Conservation (phyloP, 2,113 vertebrate species). For the Puntigrus tetrazona region DNA sequence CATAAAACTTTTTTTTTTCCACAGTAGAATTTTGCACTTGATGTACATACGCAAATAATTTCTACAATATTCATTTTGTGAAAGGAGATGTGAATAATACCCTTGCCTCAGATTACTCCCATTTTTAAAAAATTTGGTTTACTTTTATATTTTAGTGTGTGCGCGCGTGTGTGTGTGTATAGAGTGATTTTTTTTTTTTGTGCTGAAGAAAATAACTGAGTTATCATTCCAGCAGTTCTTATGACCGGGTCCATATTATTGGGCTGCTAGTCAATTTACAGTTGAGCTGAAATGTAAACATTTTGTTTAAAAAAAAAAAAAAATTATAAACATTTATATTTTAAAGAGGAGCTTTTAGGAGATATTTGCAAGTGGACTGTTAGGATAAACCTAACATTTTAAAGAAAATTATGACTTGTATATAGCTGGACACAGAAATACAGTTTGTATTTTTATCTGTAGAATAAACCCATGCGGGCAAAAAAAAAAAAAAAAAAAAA, state of each 20-base stretch:
- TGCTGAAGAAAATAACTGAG: background rate
- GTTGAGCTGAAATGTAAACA: conserved; percentile 30
- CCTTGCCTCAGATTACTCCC: conserved; percentile 1
- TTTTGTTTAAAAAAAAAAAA: no score
- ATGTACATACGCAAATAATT: conserved; percentile 36
- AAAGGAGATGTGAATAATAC: conserved; percentile 16
- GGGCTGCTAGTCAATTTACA: conserved; percentile 21
- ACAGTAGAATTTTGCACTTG: conserved; percentile 26
- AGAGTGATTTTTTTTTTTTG: conserved; percentile 47
- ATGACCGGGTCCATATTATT: conserved; percentile 1
- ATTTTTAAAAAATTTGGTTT: conserved; percentile 4
- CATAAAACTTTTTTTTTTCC: background rate
- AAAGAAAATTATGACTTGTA: conserved; percentile 47
- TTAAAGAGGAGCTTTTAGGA: conserved; percentile 29
- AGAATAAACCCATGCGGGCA: conserved; percentile 26
- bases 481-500: no score
- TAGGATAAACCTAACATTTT: conserved; percentile 25
- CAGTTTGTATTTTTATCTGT: conserved; percentile 56
- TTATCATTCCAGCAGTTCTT: conserved; percentile 38
- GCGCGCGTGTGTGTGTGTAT: conserved; percentile 40
- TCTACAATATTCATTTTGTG: background rate
- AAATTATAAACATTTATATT: conserved; percentile 9
- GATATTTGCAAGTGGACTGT: conserved; percentile 5
- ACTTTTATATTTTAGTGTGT: conserved; percentile 1
- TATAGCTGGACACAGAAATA: conserved; percentile 49